A percentile compares a stretch with the other conserved stretches of the same genome.
These are phyloP conservation scores for Dryas iulia DNA, from an alignment of 1,140 invertebrate species.

Conservation along the genomic window DNA sequence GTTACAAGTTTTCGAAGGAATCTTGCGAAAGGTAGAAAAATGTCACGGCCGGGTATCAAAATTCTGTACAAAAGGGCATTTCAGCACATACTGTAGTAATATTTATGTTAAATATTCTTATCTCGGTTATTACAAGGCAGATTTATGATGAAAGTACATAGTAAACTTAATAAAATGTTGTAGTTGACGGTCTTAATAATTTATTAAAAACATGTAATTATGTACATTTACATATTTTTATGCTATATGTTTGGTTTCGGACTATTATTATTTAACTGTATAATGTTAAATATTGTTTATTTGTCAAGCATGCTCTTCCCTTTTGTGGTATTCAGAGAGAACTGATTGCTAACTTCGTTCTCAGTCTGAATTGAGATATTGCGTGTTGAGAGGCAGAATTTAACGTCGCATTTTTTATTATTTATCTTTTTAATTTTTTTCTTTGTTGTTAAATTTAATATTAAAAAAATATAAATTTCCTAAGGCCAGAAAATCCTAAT, in stretches of 20 bases:
- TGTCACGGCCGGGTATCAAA: conserved; percentile 58
- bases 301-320: too few species aligned
- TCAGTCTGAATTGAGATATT: too few species aligned
- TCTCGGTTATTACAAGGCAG: conserved; percentile 11
- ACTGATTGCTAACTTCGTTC: too few species aligned
- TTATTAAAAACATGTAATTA: neutral
- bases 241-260: neutral
- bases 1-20: conserved; percentile 48
- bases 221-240: neutral
- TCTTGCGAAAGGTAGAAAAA: conserved; percentile 54
- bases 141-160: conserved; percentile 5
- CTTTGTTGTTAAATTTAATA: too few species aligned
- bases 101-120: conserved; percentile 18
- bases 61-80: conserved; percentile 43
- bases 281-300: too few species aligned
- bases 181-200: neutral
- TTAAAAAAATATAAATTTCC: too few species aligned
- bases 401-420: too few species aligned
- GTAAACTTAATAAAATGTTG: neutral
- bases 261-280: neutral
- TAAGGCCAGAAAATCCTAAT: too few species aligned
- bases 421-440: too few species aligned
- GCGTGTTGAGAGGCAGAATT: too few species aligned
- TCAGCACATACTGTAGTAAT: conserved; percentile 18
- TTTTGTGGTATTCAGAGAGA: too few species aligned